phyloP scores from a whole-genome alignment of 2,797 vertebrate species.

The Pseudopleuronectes americanus region DNA sequence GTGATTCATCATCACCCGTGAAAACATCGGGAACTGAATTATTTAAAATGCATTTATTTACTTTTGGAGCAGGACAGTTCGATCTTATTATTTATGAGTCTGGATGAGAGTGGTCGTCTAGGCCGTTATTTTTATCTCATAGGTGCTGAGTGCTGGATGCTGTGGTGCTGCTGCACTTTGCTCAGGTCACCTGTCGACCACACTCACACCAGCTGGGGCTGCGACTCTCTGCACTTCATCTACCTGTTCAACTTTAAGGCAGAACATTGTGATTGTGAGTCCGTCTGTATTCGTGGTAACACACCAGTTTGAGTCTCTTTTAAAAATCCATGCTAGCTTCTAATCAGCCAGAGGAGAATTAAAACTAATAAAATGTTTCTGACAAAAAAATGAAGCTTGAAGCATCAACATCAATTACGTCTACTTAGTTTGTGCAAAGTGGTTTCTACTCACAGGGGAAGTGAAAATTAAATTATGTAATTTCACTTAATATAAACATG shows the following conservation, averaged over 20 bases:
- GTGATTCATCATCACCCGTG: slow-evolving; percentile 4
- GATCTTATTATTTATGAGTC: slow-evolving; percentile 5
- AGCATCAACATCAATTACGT: too few relatives aligned
- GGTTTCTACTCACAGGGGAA: too few relatives aligned
- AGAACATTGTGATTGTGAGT: too few relatives aligned
- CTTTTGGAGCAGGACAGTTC: slow-evolving; percentile 2
- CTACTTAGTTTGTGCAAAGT: too few relatives aligned
- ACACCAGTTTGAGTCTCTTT: too few relatives aligned
- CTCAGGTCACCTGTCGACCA: slow-evolving; percentile 43
- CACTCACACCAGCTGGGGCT: background rate
- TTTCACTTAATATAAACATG: too few relatives aligned
- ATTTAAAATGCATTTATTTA: slow-evolving; percentile 18
- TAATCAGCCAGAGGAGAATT: too few relatives aligned
- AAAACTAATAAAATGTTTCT: too few relatives aligned
- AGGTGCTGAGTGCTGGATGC: background rate
- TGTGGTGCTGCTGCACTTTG: slow-evolving; percentile 32
- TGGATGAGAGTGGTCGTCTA: background rate
- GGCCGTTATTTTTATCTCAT: slow-evolving; percentile 46
- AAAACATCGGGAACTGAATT: slow-evolving; percentile 15
- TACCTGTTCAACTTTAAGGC: background rate
- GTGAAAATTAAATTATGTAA: too few relatives aligned
- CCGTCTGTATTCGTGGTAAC: too few relatives aligned
- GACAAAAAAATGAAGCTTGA: too few relatives aligned
- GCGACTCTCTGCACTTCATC: background rate
- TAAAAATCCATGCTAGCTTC: too few relatives aligned